Base-by-base conservation (phyloP, 2,888 invertebrate species). In the Nineta flava region DNA sequence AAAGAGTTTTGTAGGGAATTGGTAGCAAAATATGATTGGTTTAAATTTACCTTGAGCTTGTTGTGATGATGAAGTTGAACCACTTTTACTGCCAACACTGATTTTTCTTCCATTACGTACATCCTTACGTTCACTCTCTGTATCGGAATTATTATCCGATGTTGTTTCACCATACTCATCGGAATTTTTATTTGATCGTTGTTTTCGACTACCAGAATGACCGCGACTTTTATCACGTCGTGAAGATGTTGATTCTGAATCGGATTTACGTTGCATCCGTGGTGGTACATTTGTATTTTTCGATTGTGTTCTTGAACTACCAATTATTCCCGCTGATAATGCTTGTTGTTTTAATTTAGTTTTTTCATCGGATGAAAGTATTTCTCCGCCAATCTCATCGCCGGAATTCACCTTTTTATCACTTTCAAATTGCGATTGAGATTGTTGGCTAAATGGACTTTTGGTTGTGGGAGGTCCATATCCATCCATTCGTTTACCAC, bases 401-500 rank as follows among this genome's bases (percentile, higher is more conserved):
- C 56, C 56, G 12, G 53, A 53, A 12, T 51, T 17, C 51, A 62
- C 65, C 54, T 61, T 62, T 55, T 63, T 62, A 44, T 66, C 66
- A 9, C 67, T 64, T 49, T 60, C 61, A 55, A 61, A 59, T 35
- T 53, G 55, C n/a, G 15, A 47, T n/a, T 54, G 55, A 50, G 48
- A 70, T 67, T 57, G 69, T 61, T 58, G 67, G 54, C 78, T 69
- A 61, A 87, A 87, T 6, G 85, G 85, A 61, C 83, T 83, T 60
- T 85, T 85, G 34, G 81, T 79, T 50, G 83, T 79, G 1, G 85
- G 86, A n/a, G 84, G 84, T 1, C 87, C 85, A 62, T 86, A 87
- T 5, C 83, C 81, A 55, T 84, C 76, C 51, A 83, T 78, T 55
- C 83, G 71, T 55, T 73, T 74, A 51, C 80, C 75, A 17, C 73